Conservation (phyloP, 1,140 invertebrate species). For the Anthonomus grandis region DNA sequence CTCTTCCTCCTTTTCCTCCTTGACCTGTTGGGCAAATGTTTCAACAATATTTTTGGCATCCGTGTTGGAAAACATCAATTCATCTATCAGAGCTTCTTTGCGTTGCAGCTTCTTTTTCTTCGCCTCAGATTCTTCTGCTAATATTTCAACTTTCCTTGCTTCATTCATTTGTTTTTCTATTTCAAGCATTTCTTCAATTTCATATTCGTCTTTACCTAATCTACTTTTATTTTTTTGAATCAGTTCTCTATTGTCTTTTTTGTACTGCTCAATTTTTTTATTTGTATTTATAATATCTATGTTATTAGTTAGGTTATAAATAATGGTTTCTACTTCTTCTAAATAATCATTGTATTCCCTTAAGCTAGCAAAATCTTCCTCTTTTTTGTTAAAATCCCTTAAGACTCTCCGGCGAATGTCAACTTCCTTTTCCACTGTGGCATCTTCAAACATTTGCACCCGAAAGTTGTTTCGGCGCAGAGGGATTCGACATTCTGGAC, state of each 20-base stretch:
- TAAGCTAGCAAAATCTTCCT: conserved; percentile 80
- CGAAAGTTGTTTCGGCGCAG: conserved; percentile 88
- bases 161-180: conserved; percentile 74
- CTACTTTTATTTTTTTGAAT: conserved; percentile 85
- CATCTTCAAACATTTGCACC: conserved; percentile 94
- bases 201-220: conserved; percentile 68
- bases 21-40: conserved; percentile 71
- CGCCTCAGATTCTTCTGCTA: conserved; percentile 64
- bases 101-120: conserved; percentile 80
- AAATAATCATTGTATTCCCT: conserved; percentile 91
- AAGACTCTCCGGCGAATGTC: conserved; percentile 88
- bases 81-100: conserved; percentile 89
- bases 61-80: conserved; percentile 87
- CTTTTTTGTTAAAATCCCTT: conserved; percentile 88
- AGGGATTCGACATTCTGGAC: conserved; percentile 87
- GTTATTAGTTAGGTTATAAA: conserved; percentile 90
- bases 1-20: conserved; percentile 57
- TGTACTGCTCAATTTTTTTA: conserved; percentile 90
- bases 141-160: conserved; percentile 59
- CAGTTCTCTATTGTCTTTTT: conserved; percentile 86
- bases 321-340: conserved; percentile 86
- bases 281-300: conserved; percentile 88
- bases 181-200: conserved; percentile 85
- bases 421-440: conserved; percentile 95
- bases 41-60: conserved; percentile 85